A percentile compares a stretch with the other conserved stretches of the same genome.
Evolutionary conservation across 2,888 invertebrate species (phyloP).

Genomic region (Andrena dorsata): DNA sequence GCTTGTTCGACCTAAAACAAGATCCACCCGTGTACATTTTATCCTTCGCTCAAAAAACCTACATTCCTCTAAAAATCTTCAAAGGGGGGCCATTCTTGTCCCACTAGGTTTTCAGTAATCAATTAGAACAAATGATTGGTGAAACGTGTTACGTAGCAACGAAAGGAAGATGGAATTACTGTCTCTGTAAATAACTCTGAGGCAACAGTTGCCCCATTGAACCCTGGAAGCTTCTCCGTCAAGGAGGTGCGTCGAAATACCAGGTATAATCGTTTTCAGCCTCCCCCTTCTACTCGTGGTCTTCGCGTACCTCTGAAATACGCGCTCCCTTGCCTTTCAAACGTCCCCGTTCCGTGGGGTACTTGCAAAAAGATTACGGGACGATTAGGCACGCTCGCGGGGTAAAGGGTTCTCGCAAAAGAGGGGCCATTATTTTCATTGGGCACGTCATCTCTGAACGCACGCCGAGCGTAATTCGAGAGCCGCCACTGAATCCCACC

Average conservation of each 20-base stretch:
- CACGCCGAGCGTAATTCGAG: conserved; percentile 29
- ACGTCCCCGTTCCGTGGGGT: conserved; percentile 17
- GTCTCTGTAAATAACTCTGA: too few relatives aligned
- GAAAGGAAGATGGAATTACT: too few relatives aligned
- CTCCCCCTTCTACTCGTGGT: neutral
- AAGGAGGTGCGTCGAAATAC: neutral
- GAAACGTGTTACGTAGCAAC: too few relatives aligned
- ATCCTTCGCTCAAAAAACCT: neutral
- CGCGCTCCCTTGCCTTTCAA: conserved; percentile 3
- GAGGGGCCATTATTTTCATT: conserved; percentile 41
- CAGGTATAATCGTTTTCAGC: neutral
- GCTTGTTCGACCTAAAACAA: conserved; percentile 20
- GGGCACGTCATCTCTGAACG: conserved; percentile 29
- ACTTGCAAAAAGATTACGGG: conserved; percentile 33
- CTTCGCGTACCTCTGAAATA: conserved; percentile 14
- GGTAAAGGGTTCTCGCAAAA: conserved; percentile 22
- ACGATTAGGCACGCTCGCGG: conserved; percentile 42
- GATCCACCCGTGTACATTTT: neutral
- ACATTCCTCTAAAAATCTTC: neutral
- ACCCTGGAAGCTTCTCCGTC: neutral
- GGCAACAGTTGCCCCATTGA: too few relatives aligned
- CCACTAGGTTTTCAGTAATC: too few relatives aligned
- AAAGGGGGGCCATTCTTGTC: too few relatives aligned
- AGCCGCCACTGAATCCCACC: conserved; percentile 19
- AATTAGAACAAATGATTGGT: too few relatives aligned